A percentile compares a stretch with the other conserved stretches of the same genome.
These are phyloP conservation scores for Acrobasis suavella DNA, from an alignment of 2,888 invertebrate species.

Conservation along the genomic window DNA sequence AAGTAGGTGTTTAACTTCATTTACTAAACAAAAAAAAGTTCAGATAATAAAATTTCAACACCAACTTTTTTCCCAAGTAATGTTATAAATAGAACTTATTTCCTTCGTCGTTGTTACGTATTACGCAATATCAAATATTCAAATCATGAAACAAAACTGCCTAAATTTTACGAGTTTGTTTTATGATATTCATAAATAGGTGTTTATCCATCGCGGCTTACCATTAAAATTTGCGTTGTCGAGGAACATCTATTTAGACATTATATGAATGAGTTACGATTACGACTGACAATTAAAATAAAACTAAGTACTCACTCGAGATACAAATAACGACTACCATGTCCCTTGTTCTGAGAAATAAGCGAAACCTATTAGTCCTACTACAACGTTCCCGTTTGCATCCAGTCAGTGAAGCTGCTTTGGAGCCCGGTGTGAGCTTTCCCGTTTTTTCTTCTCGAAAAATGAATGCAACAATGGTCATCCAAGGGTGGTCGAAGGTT, in stretches of 20 bases:
- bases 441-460: no score
- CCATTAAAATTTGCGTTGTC: conserved; percentile 9
- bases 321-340: no score
- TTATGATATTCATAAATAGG: conserved; percentile 17
- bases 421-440: no score
- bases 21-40: no score
- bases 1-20: no score
- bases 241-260: conserved; percentile 1
- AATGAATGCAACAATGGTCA: no score
- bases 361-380: no score
- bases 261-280: conserved; percentile 7
- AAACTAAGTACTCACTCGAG: background rate
- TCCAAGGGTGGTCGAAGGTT: no score
- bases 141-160: conserved; percentile 11
- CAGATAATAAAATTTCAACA: background rate
- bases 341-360: no score
- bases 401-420: no score
- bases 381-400: no score
- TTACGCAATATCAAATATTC: conserved; percentile 13
- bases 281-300: background rate
- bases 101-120: background rate
- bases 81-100: conserved; percentile 1
- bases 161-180: conserved; percentile 9
- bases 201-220: conserved; percentile 7
- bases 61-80: background rate